Evolutionary conservation across 2,797 vertebrate species (phyloP), one percentile per base, ranked within the genome.

Genomic region (Hybognathus amarus): DNA sequence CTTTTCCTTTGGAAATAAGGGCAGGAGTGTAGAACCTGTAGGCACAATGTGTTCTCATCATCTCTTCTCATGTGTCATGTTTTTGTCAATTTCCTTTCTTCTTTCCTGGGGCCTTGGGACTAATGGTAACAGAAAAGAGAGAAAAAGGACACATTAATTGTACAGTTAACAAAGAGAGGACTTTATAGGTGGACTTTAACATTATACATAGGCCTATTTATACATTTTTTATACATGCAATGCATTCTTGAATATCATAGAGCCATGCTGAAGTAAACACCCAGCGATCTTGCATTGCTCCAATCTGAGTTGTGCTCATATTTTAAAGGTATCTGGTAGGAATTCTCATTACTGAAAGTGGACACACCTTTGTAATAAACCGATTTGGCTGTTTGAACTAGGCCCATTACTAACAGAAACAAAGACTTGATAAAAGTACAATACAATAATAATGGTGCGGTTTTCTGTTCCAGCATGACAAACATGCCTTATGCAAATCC

Each of bases 31-130:
- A 12, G 27, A 17, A 77, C 36, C 20, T 20, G 22, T 2, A 56
- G 64, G 82, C n/a, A 64, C 54, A 63, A 6, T 10, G 42, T 42
- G 77, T 75, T 66, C 27, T 59, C 22, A 4, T 22, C 6, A 36
- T 36, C 17, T 56, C 78, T 45, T 76, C 67, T 69, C n/a, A 22
- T 40, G n/a, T 36, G 47, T 77, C 27, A 71, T 40, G 67, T 78
- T 61, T 84, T 22, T 30, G 42, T 82, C 80, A 88, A 73, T 79
- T 83, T 83, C 83, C 87, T 54, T 88, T 88, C 73, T 88, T 82
- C 73, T 83, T 86, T 79, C 59, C 83, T 33, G 54, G 64, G 36
- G n/a, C 76, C 63, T 78, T 88, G 71, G 1, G 27, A 76, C 77
- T 83, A 63, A 80, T 73, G 33, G n/a, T 18, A 56, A 68, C 36